Evolutionary conservation across 2,113 vertebrate species (phyloP), one percentile per base, ranked within the genome.

Genomic region (Nycticebus coucang): DNA sequence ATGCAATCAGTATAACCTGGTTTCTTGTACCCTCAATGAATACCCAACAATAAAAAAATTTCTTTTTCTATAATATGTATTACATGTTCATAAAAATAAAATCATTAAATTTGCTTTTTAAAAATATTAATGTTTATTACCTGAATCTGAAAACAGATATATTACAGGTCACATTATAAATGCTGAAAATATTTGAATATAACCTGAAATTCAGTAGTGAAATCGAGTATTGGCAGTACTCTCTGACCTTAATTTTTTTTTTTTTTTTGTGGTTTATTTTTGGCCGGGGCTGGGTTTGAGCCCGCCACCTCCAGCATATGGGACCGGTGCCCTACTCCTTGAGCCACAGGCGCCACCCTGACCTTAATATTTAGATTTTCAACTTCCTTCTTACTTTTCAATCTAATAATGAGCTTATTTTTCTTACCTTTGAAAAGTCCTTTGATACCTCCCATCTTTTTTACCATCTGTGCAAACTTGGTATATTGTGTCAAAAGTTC

Each of bases 401-500:
- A 24, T 75, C 15, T 89, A 60, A 78, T 89, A 94, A 82, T 35
- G 19, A 77, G 2, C 15, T 62, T 72, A 37, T 17, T 93, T 93
- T 89, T 74, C 87, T 97, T 98, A 99, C 99, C 99, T 99, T 99
- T 99, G 95, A 99, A 99, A 69, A 99, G 99, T 13, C 99, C 99
- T 98, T 99, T 99, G 98, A 99, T 99, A 89, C 99, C 99, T 50
- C 99, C 99, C 99, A 99, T 99, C 98, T 99, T 99, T 98, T 99
- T 99, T 45, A 99, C 99, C 99, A 99, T 99, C 98, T 99, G 99
- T 94, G 99, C 99, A 96, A 99, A 99, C 98, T 99, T 99, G 84
- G 99, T 99, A 98, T 99, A 99, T 97, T 99, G 99, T 1, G 99
- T 99, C 82, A 99, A 98, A 91, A 99, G 99, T 97, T 99, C 99